These are phyloP conservation scores for Labeo catla DNA, from an alignment of 2,113 vertebrate species.

Conservation along the genomic window DNA sequence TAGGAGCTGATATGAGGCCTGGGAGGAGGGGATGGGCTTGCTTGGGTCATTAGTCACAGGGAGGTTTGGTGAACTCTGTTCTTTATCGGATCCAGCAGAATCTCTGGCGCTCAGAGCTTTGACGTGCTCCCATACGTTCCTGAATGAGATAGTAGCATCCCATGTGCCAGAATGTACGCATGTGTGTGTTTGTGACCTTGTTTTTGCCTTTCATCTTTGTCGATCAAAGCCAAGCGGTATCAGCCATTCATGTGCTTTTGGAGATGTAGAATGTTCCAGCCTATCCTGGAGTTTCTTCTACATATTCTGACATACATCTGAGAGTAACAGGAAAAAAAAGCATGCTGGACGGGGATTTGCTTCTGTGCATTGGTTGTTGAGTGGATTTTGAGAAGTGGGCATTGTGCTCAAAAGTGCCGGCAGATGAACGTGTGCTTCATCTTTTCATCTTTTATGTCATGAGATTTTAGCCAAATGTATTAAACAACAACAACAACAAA, in stretches of 20 bases:
- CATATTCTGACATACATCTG: neutral
- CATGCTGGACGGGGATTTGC: neutral
- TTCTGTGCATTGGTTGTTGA: neutral
- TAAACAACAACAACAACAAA: too few species aligned
- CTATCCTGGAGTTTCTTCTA: neutral
- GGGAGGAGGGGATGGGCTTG: slow-evolving; percentile 61
- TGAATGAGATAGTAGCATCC: slow-evolving; percentile 16
- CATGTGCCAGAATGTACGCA: neutral
- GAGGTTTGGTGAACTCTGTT: slow-evolving; percentile 49
- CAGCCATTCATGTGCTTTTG: neutral
- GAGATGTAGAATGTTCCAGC: neutral
- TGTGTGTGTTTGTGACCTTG: neutral
- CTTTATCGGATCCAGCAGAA: slow-evolving; percentile 10
- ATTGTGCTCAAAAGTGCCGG: neutral
- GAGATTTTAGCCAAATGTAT: too few species aligned
- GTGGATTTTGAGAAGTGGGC: neutral
- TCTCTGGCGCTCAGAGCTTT: slow-evolving; percentile 34
- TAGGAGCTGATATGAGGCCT: slow-evolving; percentile 65
- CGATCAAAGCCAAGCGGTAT: slow-evolving; percentile 39
- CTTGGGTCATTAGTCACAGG: slow-evolving; percentile 50
- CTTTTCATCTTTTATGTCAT: too few species aligned
- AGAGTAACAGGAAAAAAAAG: neutral
- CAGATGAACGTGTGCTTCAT: neutral
- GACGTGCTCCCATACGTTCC: neutral
- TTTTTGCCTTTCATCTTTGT: slow-evolving; percentile 28